These are phyloP conservation scores for Mormyrus proboscirostris DNA, from an alignment of 2,797 vertebrate genomes.

Conservation along the genomic window DNA sequence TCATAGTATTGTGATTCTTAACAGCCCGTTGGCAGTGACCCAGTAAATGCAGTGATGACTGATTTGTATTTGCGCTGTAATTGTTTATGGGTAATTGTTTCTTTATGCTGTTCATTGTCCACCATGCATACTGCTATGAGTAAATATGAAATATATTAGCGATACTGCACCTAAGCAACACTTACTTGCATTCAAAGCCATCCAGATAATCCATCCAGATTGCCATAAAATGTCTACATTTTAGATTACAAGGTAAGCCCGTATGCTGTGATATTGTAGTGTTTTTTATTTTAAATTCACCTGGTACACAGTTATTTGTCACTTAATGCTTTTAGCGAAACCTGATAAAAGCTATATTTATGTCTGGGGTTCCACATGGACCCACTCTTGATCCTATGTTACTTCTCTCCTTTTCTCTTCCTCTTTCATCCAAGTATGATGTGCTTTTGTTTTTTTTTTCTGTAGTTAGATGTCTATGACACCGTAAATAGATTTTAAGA, in stretches of 20 bases:
- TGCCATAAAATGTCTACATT: background rate
- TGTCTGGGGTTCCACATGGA: background rate
- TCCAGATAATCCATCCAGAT: background rate
- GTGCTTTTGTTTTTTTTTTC: background rate
- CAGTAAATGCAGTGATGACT: background rate
- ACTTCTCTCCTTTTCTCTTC: background rate
- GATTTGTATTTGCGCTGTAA: background rate
- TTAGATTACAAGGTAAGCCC: background rate
- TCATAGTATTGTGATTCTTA: background rate
- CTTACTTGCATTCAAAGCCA: background rate
- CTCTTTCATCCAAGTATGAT: background rate
- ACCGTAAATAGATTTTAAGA: background rate
- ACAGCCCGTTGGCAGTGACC: background rate
- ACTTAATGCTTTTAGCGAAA: background rate
- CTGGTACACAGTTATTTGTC: background rate
- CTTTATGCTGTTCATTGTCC: background rate
- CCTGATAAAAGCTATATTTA: background rate
- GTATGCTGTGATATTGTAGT: background rate
- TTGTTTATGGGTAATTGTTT: background rate
- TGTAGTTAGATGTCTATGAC: background rate
- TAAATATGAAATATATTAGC: background rate
- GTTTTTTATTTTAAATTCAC: background rate
- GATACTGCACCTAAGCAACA: background rate
- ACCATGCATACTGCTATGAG: background rate
- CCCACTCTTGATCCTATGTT: background rate